Conservation (phyloP, 2,113 vertebrate genomes). For the Dasyprocta punctata region DNA sequence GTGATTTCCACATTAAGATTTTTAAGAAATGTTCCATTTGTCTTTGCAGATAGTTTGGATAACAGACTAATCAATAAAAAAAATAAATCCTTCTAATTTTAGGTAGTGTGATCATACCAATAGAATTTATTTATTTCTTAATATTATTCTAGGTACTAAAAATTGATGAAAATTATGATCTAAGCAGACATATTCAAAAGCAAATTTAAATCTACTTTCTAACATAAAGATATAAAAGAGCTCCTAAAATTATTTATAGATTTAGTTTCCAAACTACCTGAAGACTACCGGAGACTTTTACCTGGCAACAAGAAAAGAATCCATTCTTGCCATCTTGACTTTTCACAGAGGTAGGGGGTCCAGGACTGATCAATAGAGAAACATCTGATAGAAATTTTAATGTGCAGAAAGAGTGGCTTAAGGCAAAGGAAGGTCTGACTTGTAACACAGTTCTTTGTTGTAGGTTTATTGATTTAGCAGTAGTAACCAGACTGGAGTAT, state of each 20-base stretch:
- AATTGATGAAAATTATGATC: not conserved
- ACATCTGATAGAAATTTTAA: not conserved
- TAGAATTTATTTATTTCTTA: not conserved
- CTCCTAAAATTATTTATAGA: slow-evolving; percentile 9
- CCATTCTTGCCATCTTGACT: not conserved
- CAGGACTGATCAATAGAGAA: not conserved
- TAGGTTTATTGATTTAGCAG: not conserved
- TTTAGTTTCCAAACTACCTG: not conserved
- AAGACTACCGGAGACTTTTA: not conserved
- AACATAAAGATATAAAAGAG: not conserved
- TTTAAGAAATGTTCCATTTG: not conserved
- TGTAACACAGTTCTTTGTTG: not conserved
- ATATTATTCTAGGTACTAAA: not conserved
- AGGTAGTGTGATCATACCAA: not conserved
- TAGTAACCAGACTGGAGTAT: not conserved
- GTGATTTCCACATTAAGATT: not conserved
- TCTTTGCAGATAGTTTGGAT: not conserved
- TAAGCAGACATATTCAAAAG: not conserved
- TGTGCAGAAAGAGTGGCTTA: not conserved
- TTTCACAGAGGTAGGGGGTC: not conserved
- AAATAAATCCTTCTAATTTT: not conserved
- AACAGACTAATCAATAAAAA: not conserved
- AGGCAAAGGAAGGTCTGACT: not conserved
- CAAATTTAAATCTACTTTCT: not conserved
- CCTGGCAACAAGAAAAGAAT: not conserved